A percentile compares a stretch with the other conserved stretches of the same genome.
These are phyloP conservation scores for Penaeus indicus DNA, from an alignment of 1,140 invertebrate species.

Conservation along the genomic window DNA sequence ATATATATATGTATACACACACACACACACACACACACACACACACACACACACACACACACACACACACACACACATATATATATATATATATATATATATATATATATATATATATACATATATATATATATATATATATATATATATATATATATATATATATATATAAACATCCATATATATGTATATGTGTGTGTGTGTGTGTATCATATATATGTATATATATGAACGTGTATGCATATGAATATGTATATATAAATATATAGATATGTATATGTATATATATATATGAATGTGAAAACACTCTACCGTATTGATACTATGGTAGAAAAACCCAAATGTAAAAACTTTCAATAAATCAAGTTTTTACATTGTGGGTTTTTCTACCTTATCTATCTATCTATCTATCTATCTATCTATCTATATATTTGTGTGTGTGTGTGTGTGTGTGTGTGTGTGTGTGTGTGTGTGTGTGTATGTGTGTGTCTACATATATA, in stretches of 20 bases:
- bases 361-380: background rate
- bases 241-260: constrained; percentile 5
- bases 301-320: too few relatives aligned
- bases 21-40: background rate
- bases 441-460: background rate
- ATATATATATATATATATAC: background rate
- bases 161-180: background rate
- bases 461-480: background rate
- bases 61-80: background rate
- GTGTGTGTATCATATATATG: background rate
- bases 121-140: background rate
- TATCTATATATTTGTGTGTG: background rate
- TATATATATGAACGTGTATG: background rate
- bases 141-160: background rate
- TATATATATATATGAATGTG: background rate
- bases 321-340: background rate
- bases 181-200: background rate
- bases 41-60: background rate
- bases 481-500: background rate
- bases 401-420: constrained; percentile 26
- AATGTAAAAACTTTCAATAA: background rate
- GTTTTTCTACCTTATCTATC: too few relatives aligned
- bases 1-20: background rate
- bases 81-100: constrained; percentile 22
- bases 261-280: background rate